Evolutionary conservation across 2,113 vertebrate genomes (phyloP).

Genomic region (Oncorhynchus nerka): DNA sequence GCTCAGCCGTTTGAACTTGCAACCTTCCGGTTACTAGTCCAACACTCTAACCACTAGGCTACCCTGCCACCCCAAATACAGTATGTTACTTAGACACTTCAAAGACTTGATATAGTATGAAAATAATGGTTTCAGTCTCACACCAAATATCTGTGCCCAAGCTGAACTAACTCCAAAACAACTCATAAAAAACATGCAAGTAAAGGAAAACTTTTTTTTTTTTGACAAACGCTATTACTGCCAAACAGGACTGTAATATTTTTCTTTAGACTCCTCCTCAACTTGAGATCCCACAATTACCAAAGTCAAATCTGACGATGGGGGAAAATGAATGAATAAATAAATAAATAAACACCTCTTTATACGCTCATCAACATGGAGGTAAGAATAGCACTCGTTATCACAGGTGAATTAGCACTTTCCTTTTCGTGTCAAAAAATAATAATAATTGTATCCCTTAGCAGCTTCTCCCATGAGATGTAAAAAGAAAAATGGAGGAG

Average conservation of each 20-base stretch:
- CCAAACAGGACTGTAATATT: constrained; percentile 65
- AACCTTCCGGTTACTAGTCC: too few relatives aligned
- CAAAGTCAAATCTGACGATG: constrained; percentile 51
- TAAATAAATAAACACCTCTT: constrained; percentile 71
- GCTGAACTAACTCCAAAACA: background rate
- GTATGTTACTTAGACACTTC: too few relatives aligned
- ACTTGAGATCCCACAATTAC: constrained; percentile 69
- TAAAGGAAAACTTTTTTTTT: constrained; percentile 45
- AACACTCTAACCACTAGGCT: too few relatives aligned
- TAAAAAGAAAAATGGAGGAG: constrained; percentile 46
- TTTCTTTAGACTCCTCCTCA: constrained; percentile 68
- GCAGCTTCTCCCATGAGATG: constrained; percentile 65
- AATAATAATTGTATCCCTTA: constrained; percentile 71
- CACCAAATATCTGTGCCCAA: background rate
- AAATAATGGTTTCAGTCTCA: background rate
- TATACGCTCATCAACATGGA: constrained; percentile 66
- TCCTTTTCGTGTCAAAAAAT: constrained; percentile 72
- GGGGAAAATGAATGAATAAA: constrained; percentile 11
- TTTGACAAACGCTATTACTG: constrained; percentile 65
- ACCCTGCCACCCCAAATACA: too few relatives aligned
- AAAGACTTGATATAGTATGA: background rate
- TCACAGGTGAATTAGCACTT: constrained; percentile 78
- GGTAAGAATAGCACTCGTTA: constrained; percentile 76
- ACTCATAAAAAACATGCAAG: constrained; percentile 53
- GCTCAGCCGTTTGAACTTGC: too few relatives aligned